These are phyloP conservation scores for Palythoa heliodiscus DNA, from an alignment of 92 coral and sea anemone genomes.

Conservation along the genomic window DNA sequence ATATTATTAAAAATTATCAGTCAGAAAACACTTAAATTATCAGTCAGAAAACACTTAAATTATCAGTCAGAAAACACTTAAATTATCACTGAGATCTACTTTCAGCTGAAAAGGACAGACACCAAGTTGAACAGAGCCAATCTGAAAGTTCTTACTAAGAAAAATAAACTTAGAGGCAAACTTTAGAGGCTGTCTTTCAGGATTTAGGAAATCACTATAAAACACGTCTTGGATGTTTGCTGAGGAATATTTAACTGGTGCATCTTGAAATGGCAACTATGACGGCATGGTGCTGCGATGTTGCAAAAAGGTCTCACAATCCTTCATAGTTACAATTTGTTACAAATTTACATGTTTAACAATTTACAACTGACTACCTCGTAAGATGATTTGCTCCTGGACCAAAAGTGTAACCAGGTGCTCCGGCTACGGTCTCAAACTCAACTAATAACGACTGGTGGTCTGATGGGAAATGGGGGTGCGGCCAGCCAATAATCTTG, in stretches of 20 bases:
- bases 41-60: not conserved
- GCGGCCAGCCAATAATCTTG: conserved; percentile 98
- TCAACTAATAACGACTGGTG: conserved; percentile 95
- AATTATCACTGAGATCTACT: not conserved
- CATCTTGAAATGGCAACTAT: not conserved
- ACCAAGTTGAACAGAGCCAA: not conserved
- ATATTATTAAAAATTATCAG: not conserved
- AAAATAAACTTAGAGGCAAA: not conserved
- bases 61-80: not conserved
- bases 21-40: not conserved
- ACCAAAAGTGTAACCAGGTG: conserved; percentile 71
- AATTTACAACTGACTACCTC: conserved; percentile 57
- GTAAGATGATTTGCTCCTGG: conserved; percentile 61
- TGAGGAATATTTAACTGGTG: conserved; percentile 16
- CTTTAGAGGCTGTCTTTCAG: too few species aligned
- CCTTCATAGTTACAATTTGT: conserved; percentile 69
- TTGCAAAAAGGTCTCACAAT: conserved; percentile 26
- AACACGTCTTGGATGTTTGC: not conserved
- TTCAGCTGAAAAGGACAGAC: not conserved
- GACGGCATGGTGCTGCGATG: conserved; percentile 15
- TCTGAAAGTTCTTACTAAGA: not conserved
- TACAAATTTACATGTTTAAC: conserved; percentile 81
- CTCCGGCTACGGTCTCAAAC: conserved; percentile 86
- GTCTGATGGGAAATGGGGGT: conserved; percentile 99
- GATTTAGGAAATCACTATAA: not conserved